These are phyloP conservation scores for Nesospiza acunhae DNA, from an alignment of 2,113 vertebrate genomes.

Conservation along the genomic window DNA sequence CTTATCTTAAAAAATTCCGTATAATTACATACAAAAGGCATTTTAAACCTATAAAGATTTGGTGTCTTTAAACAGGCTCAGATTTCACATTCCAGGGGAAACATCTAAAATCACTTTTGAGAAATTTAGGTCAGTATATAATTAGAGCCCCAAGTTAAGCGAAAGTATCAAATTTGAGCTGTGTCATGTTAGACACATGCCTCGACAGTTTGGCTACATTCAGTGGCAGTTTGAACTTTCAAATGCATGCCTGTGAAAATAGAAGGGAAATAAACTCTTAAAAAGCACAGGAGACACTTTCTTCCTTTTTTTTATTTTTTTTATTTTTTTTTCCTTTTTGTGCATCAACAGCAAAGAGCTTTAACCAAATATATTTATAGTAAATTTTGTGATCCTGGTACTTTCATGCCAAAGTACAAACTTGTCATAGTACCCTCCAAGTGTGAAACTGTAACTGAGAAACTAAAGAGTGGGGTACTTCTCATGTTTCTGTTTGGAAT, in stretches of 20 bases:
- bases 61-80: not conserved
- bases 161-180: not conserved
- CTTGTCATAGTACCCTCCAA: not conserved
- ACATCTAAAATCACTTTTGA: not conserved
- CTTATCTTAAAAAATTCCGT: not conserved
- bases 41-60: not conserved
- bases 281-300: not conserved
- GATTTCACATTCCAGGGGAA: not conserved
- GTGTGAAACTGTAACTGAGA: conserved; percentile 12
- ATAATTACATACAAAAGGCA: not conserved
- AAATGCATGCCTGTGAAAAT: not conserved
- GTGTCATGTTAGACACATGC: not conserved
- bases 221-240: not conserved
- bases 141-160: not conserved
- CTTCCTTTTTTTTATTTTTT: not conserved
- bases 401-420: not conserved
- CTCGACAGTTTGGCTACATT: not conserved
- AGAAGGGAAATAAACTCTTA: not conserved
- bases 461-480: not conserved
- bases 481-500: not conserved
- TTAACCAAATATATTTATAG: conserved; percentile 8
- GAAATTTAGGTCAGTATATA: conserved; percentile 34
- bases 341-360: not conserved
- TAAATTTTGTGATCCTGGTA: not conserved
- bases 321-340: not conserved